These are phyloP conservation scores for Rotaria macrura DNA, from an alignment of 2,888 invertebrate species.

Conservation along the genomic window DNA sequence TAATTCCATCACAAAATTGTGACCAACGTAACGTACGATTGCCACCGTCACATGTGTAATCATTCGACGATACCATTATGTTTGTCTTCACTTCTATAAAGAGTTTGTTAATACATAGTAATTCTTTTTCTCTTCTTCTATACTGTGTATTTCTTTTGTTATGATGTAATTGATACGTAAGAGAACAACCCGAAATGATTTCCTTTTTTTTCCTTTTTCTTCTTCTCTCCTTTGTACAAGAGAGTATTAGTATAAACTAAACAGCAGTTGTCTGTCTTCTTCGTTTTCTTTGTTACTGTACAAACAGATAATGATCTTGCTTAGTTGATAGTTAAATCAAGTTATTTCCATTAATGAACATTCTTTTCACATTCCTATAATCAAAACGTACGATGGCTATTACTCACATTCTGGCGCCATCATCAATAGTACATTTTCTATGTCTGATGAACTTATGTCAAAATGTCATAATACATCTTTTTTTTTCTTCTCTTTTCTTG, in stretches of 20 bases:
- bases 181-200: background rate
- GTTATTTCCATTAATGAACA: background rate
- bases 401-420: background rate
- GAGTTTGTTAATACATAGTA: background rate
- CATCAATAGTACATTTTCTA: background rate
- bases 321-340: background rate
- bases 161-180: background rate
- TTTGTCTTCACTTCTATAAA: background rate
- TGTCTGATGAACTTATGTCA: background rate
- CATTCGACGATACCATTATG: background rate
- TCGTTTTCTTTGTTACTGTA: background rate
- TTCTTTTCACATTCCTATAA: background rate
- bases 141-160: background rate
- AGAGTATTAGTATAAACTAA: background rate
- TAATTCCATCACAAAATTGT: constrained; percentile 13
- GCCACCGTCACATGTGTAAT: background rate
- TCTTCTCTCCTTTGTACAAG: background rate
- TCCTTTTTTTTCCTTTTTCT: background rate
- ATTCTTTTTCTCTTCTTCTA: background rate
- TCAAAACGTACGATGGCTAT: background rate
- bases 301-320: background rate
- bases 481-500: background rate
- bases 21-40: background rate
- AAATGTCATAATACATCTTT: background rate
- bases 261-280: background rate